Evolutionary conservation across 2,797 vertebrate genomes (phyloP).

Genomic region (Cuculus canorus): DNA sequence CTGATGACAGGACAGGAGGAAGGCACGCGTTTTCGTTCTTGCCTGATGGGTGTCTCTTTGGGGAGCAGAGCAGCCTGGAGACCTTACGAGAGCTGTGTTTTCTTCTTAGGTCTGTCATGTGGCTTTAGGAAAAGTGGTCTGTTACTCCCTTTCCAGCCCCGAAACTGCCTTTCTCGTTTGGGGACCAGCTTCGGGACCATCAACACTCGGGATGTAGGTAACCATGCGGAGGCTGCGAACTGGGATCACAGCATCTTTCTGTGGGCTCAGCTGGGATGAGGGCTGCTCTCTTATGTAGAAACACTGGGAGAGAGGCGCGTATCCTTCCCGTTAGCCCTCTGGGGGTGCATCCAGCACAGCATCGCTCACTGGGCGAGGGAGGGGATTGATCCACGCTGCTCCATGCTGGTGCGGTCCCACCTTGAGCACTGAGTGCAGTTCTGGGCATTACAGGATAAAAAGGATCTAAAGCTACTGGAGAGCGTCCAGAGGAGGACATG

Average conservation of each 20-base stretch:
- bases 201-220: background rate
- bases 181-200: background rate
- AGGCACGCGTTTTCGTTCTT: background rate
- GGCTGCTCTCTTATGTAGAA: background rate
- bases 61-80: background rate
- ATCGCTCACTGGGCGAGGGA: no score
- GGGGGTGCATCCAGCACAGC: no score
- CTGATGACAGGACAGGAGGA: background rate
- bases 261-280: background rate
- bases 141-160: background rate
- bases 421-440: no score
- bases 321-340: background rate
- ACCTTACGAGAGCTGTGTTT: background rate
- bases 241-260: background rate
- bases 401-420: no score
- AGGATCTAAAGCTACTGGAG: no score
- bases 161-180: background rate
- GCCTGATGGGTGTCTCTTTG: background rate
- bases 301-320: background rate
- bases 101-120: background rate
- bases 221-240: accelerated
- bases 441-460: no score
- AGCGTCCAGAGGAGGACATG: no score
- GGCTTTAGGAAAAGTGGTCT: background rate
- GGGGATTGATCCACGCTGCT: no score